Base-by-base conservation (phyloP, 1,140 invertebrate genomes). In the Drosophila teissieri region DNA sequence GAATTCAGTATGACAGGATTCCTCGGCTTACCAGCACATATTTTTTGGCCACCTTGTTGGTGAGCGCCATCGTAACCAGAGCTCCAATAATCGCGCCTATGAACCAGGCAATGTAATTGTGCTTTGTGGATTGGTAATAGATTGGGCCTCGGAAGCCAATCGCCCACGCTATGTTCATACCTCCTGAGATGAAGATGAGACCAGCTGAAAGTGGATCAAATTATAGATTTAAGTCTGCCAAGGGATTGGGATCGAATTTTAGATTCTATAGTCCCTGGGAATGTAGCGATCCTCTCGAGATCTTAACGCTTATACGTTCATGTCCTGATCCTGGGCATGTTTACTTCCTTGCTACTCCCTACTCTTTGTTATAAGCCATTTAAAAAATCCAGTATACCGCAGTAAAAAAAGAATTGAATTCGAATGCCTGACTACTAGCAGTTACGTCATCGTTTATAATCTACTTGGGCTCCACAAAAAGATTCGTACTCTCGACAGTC, bases 151-250 rank as follows among this genome's bases (percentile, higher is more conserved):
- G 72, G 34, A 83, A 83, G 1, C 83, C 83, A 11, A 73, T 17
- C 52, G 78, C 63, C 80, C 83, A 91, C 31, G 90, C 90, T 10
- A 88, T 89, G 31, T 84, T 88, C 80, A 89, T 72, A 27, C 84
- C 84, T 46, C 84, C 84, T 11, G 84, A 89, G 0, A 89, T 0
- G 45, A 88, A 88, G 56, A 88, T 85, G 4, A 90, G 52, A 2
- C 51, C 31, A 69, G 79, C 83, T 88, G 44, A 1, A 40, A 51
- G n/a, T 12, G 10, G 6, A 42, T 3, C 1, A 2, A 6, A 42
- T 3, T 42, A 42, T 8, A 42, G n/a, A 15, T 42, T 10, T 15
- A 8, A 3, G 8, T 42, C 2, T 7, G n/a, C 10, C 31, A 10
- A 31, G 8, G 0, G 31, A 31, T 31, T 31, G 27, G 0, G 7